Conservation (phyloP, 2,113 vertebrate species). For the Phalacrocorax pelagicus region DNA sequence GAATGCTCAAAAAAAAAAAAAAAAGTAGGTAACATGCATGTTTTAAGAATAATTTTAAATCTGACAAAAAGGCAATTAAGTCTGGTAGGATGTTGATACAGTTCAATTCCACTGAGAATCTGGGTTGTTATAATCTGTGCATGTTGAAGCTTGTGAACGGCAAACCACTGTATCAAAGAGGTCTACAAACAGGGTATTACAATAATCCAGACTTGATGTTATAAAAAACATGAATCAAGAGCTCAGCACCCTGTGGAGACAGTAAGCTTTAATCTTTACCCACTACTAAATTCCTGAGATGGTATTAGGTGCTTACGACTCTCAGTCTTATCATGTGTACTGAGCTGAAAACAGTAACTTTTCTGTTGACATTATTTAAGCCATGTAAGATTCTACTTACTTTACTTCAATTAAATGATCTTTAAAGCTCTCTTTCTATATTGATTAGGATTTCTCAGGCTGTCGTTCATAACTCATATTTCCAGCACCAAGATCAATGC, state of each 20-base stretch:
- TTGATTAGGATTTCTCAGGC: conserved; percentile 23
- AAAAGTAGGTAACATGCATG: not conserved
- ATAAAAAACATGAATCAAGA: conserved; percentile 61
- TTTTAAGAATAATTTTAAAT: not conserved
- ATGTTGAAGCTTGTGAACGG: conserved; percentile 9
- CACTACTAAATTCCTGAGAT: conserved; percentile 63
- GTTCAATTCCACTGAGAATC: conserved; percentile 28
- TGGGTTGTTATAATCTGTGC: conserved; percentile 36
- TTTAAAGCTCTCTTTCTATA: conserved; percentile 36
- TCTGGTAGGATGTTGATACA: conserved; percentile 9
- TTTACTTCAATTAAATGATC: conserved; percentile 36
- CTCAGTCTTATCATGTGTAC: conserved; percentile 41
- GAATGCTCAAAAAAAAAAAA: not conserved
- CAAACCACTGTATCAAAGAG: conserved; percentile 53
- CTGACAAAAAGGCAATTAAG: conserved; percentile 10
- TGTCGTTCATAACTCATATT: conserved; percentile 34
- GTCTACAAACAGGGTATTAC: conserved; percentile 66
- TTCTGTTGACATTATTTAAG: conserved; percentile 41
- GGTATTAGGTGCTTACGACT: conserved; percentile 61
- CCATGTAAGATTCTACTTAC: conserved; percentile 49
- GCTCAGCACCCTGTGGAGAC: conserved; percentile 68
- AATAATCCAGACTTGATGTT: conserved; percentile 68
- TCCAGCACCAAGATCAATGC: not conserved
- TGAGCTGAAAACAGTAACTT: conserved; percentile 49
- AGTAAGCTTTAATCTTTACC: conserved; percentile 73